Conservation (phyloP, 1,140 invertebrate species). For the Penaeus vannamei region DNA sequence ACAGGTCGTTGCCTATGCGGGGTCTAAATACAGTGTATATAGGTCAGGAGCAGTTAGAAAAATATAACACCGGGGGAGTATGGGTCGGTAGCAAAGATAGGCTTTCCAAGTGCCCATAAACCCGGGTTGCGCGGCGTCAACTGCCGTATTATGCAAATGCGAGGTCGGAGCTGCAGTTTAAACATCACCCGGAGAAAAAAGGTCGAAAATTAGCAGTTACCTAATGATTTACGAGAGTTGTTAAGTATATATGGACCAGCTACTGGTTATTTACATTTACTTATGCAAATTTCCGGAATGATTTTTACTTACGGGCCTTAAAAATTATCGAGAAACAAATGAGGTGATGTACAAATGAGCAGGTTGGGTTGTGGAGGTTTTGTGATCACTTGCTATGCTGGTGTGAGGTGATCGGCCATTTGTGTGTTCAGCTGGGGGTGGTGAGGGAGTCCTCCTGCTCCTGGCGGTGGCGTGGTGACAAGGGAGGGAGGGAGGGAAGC, state of each 20-base stretch:
- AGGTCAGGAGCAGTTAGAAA: not conserved
- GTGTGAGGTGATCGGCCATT: slow-evolving; percentile 8
- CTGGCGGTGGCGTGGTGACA: no score
- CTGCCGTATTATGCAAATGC: slow-evolving; percentile 22
- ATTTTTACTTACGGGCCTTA: not conserved
- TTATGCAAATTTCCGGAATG: slow-evolving; percentile 18
- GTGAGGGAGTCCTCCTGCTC: no score
- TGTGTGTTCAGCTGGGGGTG: not conserved
- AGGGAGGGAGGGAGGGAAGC: no score
- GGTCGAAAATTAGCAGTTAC: not conserved
- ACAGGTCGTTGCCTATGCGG: no score
- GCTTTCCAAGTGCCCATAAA: slow-evolving; percentile 15
- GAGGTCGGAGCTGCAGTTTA: slow-evolving; percentile 23
- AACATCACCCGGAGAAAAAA: slow-evolving; percentile 22
- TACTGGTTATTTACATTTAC: slow-evolving; percentile 36
- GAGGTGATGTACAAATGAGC: slow-evolving; percentile 7
- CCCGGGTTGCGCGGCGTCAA: slow-evolving; percentile 20
- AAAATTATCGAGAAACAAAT: slow-evolving; percentile 23
- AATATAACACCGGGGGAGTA: not conserved
- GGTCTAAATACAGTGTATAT: not conserved
- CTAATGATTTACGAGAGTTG: slow-evolving; percentile 12
- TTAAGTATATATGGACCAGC: slow-evolving; percentile 33
- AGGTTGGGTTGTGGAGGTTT: not conserved
- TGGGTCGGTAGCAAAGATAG: slow-evolving; percentile 4
- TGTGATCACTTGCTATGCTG: not conserved